Evolutionary conservation across 2,888 invertebrate genomes (phyloP), one percentile per base, ranked within the genome.

Genomic region (Meiosimyza platycephala): DNA sequence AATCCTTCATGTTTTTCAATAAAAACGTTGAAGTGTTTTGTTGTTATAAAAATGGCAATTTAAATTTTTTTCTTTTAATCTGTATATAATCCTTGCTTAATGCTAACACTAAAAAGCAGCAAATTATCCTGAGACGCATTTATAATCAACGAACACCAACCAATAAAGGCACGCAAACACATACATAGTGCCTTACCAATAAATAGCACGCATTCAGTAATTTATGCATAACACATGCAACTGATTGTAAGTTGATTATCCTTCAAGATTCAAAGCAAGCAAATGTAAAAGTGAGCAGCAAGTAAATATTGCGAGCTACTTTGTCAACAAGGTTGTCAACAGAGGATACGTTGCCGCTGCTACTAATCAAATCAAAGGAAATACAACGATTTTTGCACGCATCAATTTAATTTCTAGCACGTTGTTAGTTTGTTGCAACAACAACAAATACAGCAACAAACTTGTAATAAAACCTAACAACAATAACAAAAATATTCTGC

Each of bases 141-240:
- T 40, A 9, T 40, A 40, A 9, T 9, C 40, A 40, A 40, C 40
- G 9, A 40, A 40, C 40, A 40, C 40, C 1, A 40, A 40, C 40
- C 40, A 40, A 40, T 40, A 40, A 40, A 28, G 28, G 28, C 40
- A 40, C 40, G 28, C 28, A 28, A 28, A 4, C 0, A 4, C 0
- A 28, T 28, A 28, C 28, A 28, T 28, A 13, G 52, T 15, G 52
- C 13, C 77, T 75, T 76, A 74, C 77, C 80, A 80, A 80, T 80
- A 80, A 78, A n/a, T n/a, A n/a, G n/a, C 63, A 74, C 64, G 68
- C 70, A 47, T 72, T 52, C n/a, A 4, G 15, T 28, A 33, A 40
- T 33, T 60, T 63, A 63, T 63, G 47, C 28, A 7, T 48, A n/a
- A 63, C 40, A 63, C 63, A 48, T 48, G 60, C 55, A 55, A 12